Evolutionary conservation across 1,140 invertebrate species (phyloP).

Genomic region (Lanistes nyassanus): DNA sequence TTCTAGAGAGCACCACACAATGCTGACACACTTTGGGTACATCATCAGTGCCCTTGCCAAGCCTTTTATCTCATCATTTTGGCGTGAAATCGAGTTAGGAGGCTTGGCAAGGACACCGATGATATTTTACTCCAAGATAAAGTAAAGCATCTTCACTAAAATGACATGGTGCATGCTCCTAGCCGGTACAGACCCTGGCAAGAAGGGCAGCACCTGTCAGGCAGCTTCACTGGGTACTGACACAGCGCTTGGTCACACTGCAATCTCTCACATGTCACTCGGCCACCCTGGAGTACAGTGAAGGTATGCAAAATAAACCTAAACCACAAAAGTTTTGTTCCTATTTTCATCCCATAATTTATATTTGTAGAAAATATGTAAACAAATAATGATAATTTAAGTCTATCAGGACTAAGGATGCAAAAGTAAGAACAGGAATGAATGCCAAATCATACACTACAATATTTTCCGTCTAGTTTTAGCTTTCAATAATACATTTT

Average conservation of each 20-base stretch:
- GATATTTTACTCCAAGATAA: too few relatives aligned
- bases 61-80: too few relatives aligned
- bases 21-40: too few relatives aligned
- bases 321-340: background rate
- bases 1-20: too few relatives aligned
- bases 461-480: too few relatives aligned
- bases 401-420: too few relatives aligned
- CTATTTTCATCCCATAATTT: background rate
- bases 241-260: constrained; percentile 48
- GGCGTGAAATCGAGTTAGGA: too few relatives aligned
- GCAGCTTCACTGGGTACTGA: constrained; percentile 52
- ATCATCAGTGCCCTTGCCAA: background rate
- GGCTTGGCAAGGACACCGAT: background rate
- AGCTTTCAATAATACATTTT: too few relatives aligned
- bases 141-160: background rate
- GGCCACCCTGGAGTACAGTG: constrained; percentile 45
- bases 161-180: background rate
- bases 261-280: constrained; percentile 41
- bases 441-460: too few relatives aligned
- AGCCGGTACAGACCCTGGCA: constrained; percentile 53
- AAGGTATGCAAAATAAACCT: background rate
- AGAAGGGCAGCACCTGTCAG: constrained; percentile 59
- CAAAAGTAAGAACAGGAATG: too few relatives aligned
- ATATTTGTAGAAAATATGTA: too few relatives aligned
- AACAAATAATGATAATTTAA: too few relatives aligned